These are phyloP conservation scores for Cyprinodon variegatus DNA, from an alignment of 2,113 vertebrate species.

Conservation along the genomic window DNA sequence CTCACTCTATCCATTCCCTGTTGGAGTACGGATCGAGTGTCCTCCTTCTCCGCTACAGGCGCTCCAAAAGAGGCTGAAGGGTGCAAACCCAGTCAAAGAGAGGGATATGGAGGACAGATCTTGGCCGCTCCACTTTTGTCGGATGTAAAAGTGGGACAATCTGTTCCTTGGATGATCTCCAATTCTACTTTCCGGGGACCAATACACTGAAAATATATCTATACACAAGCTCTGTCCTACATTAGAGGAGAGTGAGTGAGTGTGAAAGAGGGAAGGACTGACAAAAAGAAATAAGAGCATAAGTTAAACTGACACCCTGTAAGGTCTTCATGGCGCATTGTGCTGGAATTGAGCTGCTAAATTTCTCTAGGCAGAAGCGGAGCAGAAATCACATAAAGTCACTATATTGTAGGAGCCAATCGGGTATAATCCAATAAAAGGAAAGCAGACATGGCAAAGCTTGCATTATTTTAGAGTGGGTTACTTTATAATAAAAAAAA, in stretches of 20 bases:
- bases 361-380: conserved; percentile 16
- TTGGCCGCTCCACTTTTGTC: conserved; percentile 82
- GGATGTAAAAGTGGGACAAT: conserved; percentile 84
- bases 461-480: conserved; percentile 11
- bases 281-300: conserved; percentile 37
- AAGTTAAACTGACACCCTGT: conserved; percentile 14
- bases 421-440: not conserved
- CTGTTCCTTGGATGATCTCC: conserved; percentile 86
- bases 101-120: conserved; percentile 75
- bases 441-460: not conserved
- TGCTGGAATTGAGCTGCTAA: not conserved
- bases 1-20: conserved; percentile 43
- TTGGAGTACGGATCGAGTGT: conserved; percentile 29
- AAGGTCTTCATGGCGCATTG: conserved; percentile 20
- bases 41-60: conserved; percentile 27
- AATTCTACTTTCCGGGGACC: conserved; percentile 85
- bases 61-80: conserved; percentile 59
- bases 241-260: conserved; percentile 69
- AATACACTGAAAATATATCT: conserved; percentile 85
- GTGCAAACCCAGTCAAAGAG: conserved; percentile 63
- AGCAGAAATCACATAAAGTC: not conserved
- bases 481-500: conserved; percentile 12
- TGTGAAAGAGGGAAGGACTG: conserved; percentile 37
- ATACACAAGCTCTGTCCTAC: conserved; percentile 81
- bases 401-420: not conserved